Base-by-base conservation (phyloP, 2,797 vertebrate species). In the Neosalanx taihuensis region DNA sequence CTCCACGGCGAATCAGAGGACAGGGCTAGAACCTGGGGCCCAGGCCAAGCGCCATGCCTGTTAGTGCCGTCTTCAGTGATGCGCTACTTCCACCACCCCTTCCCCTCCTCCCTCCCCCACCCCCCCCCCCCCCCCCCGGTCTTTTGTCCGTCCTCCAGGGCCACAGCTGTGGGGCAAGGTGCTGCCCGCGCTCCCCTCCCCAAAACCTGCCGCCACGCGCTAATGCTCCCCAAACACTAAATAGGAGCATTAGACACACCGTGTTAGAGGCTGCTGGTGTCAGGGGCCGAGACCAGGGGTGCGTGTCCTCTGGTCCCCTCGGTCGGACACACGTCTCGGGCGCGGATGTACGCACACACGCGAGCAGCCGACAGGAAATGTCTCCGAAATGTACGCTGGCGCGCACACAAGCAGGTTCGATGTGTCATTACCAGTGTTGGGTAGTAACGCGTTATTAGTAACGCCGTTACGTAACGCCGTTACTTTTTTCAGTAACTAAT, bases 171-270 rank as follows among this genome's bases (percentile, higher is more conserved):
- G 89, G 84, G 83, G 85, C 81, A 90, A 93, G 91, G 92, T 93
- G 91, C 90, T 89, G 87, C 90, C 88, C 85, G 79, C 73, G 67
- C 86, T 89, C 86, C 88, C 87, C 86, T 87, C 81, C 82, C 85
- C 67, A 29, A 86, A 90, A 89, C 84, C 89, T 90, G 84, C 84
- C 83, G 88, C 84, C 87, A 89, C 85, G 90, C 91, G 83, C 90
- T 85, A 79, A 88, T 93, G 90, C 90, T 81, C 91, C 87, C 88
- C 88, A 88, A 91, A 92, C 89, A 84, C 89, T 93, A 93, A 94
- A 93, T 92, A 90, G 92, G 83, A 86, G 86, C 90, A 94, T 94
- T 93, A 94, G 92, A 93, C 92, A 94, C 91, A 93, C 88, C 84
- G 74, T 90, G 91, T 93, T 94, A 93, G 87, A 78, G 85, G 89